Base-by-base conservation (phyloP, 1,140 invertebrate species). In the Lithobius niger region DNA sequence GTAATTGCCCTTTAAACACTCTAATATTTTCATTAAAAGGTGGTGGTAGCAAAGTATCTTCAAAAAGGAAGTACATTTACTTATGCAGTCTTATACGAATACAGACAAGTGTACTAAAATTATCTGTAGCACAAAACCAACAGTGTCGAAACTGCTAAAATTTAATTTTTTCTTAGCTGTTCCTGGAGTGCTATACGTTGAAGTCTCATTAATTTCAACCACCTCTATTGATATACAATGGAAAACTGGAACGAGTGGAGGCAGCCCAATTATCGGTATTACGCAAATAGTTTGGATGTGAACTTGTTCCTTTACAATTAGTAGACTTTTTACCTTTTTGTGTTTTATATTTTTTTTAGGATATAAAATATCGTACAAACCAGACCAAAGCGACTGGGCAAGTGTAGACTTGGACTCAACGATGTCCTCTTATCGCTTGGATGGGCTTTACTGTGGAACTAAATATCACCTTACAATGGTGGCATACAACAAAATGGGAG, bases 381-480 rank as follows among this genome's bases (percentile, higher is more conserved):
- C 13, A 10, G 44, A 47, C 4, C 44, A 47, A 47, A 19, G 44
- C 4, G 44, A 47, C 15, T 47, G 44, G 44, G 15, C 13, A 19
- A 18, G 13, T 10, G 22, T 47, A 10, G 44, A 47, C 22, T 47
- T 47, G 6, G 44, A 47, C 6, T 10, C 44, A 47, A 22, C 44
- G 6, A 19, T 22, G 4, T 10, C 13, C 22, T 10, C 6, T 22
- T 47, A 47, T 22, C 6, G 22, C 28, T 72, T 94, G 53, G 88
- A 92, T 65, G 86, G 83, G 65, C 67, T 93, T 25, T 83, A 84
- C 67, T 94, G 90, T 70, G 92, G 84, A 66, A 91, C 88, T 54
- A 82, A 85, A 74, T 96, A 86, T 75, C 88, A 92, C 67, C 79
- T 93, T 45, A 91, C 89, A 68, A 88, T 89, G 13, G 88, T 85